These are phyloP conservation scores for Fragum whitleyi DNA, from an alignment of 2,888 invertebrate species.

Conservation along the genomic window DNA sequence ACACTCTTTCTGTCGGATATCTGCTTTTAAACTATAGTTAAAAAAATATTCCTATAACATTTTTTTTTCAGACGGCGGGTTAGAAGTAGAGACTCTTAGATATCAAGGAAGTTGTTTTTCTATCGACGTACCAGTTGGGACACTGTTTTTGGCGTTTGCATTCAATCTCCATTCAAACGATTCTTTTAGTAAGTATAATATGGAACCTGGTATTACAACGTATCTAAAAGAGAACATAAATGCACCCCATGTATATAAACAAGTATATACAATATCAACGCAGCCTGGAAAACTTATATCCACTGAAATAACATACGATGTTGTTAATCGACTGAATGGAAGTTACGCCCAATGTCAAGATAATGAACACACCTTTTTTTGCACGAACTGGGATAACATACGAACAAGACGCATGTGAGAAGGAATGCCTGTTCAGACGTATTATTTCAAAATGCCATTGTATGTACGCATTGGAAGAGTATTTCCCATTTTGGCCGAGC, in stretches of 20 bases:
- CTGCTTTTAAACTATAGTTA: too few relatives aligned
- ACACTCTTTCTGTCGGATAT: too few relatives aligned
- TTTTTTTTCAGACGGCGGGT: too few relatives aligned
- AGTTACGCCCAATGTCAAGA: conserved; percentile 5
- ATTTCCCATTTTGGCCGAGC: neutral
- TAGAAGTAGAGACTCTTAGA: neutral
- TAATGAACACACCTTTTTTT: neutral
- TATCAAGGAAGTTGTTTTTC: neutral
- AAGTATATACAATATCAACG: neutral
- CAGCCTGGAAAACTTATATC: neutral
- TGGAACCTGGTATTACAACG: neutral
- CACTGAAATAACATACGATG: neutral
- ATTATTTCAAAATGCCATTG: neutral
- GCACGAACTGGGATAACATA: conserved; percentile 2
- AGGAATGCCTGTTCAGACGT: neutral
- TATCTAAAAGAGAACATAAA: neutral
- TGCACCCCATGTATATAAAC: neutral
- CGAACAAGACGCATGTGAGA: neutral
- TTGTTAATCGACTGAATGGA: neutral
- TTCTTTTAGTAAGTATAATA: neutral
- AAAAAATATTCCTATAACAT: too few relatives aligned
- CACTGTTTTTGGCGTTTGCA: neutral
- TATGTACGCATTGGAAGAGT: too few relatives aligned
- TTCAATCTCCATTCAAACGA: neutral
- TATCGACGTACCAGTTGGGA: neutral